These are phyloP conservation scores for Lates japonicus DNA, from an alignment of 2,797 vertebrate species.

Conservation along the genomic window DNA sequence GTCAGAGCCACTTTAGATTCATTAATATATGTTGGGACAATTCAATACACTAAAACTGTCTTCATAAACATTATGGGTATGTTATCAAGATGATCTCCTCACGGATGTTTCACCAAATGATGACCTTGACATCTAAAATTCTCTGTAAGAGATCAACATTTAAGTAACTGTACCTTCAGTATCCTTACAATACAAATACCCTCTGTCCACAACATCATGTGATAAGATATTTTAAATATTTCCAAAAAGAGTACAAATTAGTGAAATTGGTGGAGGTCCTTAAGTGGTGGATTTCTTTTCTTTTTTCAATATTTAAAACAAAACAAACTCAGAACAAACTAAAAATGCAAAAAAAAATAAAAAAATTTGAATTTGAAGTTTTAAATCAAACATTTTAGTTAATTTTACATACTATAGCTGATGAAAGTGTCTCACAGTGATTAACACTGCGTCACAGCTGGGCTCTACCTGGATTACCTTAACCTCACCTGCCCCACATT, in stretches of 20 bases:
- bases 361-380: background rate
- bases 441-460: background rate
- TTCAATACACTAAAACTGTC: background rate
- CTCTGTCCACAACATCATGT: too few relatives aligned
- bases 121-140: background rate
- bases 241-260: too few relatives aligned
- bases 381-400: background rate
- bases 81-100: background rate
- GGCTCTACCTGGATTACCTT: slow-evolving; percentile 6
- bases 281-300: too few relatives aligned
- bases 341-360: too few relatives aligned
- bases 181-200: too few relatives aligned
- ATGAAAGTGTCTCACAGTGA: background rate
- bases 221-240: too few relatives aligned
- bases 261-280: too few relatives aligned
- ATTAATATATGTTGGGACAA: background rate
- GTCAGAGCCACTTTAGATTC: background rate
- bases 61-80: too few relatives aligned
- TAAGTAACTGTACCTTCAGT: too few relatives aligned
- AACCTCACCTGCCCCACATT: slow-evolving; percentile 24
- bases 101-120: background rate
- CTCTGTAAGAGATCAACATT: too few relatives aligned
- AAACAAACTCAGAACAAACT: too few relatives aligned
- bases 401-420: background rate
- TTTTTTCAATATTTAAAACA: too few relatives aligned